A percentile compares a stretch with the other conserved stretches of the same genome.
Evolutionary conservation across 2,113 vertebrate species (phyloP).

Genomic region (Oriolus oriolus): DNA sequence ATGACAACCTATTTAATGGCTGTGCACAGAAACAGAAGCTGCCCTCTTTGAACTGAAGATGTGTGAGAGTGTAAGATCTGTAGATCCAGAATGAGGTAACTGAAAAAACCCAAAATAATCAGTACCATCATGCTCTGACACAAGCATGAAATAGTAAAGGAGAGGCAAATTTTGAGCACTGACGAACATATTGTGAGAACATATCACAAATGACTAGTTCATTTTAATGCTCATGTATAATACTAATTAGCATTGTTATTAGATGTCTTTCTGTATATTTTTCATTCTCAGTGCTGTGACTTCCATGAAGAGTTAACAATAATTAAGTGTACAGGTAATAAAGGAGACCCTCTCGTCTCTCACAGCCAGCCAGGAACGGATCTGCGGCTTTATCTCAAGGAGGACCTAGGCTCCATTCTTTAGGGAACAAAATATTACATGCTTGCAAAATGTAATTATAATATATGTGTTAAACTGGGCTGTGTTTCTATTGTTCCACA

Average conservation of each 20-base stretch:
- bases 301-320: neutral
- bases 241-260: neutral
- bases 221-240: neutral
- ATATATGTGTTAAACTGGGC: neutral
- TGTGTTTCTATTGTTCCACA: neutral
- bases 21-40: neutral
- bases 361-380: neutral
- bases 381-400: neutral
- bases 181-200: neutral
- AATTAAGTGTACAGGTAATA: neutral
- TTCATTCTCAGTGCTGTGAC: neutral
- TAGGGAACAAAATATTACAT: neutral
- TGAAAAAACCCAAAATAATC: neutral
- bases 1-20: constrained; percentile 20
- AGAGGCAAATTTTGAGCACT: neutral
- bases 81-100: neutral
- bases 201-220: neutral
- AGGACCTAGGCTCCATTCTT: neutral
- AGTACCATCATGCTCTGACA: neutral
- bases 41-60: constrained; percentile 8
- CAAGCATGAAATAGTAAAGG: neutral
- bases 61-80: neutral
- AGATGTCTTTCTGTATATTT: neutral
- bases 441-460: neutral
- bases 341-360: neutral